Evolutionary conservation across 1,140 invertebrate genomes (phyloP), one percentile per base, ranked within the genome.

Genomic region (Teleopsis dalmanni): DNA sequence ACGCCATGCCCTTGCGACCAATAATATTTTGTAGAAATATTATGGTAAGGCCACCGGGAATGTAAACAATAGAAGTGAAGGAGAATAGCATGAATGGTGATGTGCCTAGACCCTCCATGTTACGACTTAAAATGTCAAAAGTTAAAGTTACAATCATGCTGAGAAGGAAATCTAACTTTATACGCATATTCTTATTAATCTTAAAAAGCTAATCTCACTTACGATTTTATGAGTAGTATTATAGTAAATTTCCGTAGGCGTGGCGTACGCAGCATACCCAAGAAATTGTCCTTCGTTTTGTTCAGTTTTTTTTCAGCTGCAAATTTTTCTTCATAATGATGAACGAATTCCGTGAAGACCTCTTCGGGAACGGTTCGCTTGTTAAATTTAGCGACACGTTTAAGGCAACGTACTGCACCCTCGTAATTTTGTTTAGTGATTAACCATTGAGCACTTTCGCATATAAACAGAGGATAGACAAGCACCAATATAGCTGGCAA

Each of bases 391-490:
- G 80, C 79, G 34, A 82, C 76, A 38, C 59, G 68, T 21, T 60
- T 55, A 18, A 82, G 73, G 48, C 76, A 76, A 7, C 65, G 46
- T 3, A 76, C 70, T 0, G 79, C 79, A 46, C 76, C 60, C 10
- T 77, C 72, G 4, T 71, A 70, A 14, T 72, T 58, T 0, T 76
- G 73, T 53, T 76, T 73, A 34, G 78, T 78, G 9, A 81, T 59
- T 11, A 82, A 59, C 81, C 81, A 82, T 51, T 78, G 73, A 1
- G 77, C 78, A 48, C 78, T 80, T 60, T 82, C 80, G 51, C 80
- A 76, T 51, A 81, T 63, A 29, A 73, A 45, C 13, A 69, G 60
- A 21, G 73, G 77, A 58, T 71, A 79, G n/a, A 60, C 40, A 16
- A 73, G 57, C 21, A 77, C 62, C 1, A 70, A 43, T 0, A 71